Base-by-base conservation (phyloP, 1,140 invertebrate species). In the Pectinophora gossypiella region DNA sequence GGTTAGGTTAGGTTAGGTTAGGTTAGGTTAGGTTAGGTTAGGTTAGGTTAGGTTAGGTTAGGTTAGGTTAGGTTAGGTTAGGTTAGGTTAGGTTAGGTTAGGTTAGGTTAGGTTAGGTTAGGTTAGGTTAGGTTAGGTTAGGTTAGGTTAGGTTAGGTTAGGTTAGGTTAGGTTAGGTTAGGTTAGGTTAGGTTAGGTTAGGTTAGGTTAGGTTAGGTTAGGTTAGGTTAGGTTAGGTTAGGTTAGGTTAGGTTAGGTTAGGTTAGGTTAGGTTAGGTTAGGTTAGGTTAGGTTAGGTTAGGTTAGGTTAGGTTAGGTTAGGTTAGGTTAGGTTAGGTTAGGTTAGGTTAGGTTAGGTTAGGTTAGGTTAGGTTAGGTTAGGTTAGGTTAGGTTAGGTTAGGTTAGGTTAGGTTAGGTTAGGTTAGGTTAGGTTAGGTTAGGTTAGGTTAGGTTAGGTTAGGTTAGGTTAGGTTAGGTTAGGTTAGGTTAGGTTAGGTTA, bases 191-290 rank as follows among this genome's bases (percentile, higher is more conserved):
- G 47, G 44, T 47, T 47, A 47, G 47, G 47, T 48, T 48, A 36
- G 47, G 47, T 48, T 48, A 20, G 47, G 62, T 61, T 54, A 65
- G 67, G 61, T 69, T 69, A 64, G 47, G 47, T 48, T 35, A 36
- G 47, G 23, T 48, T 48, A 38, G 47, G 47, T 48, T 52, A 38
- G 36, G 5, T 38, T 38, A 16, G 45, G 45, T 54, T 54, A 27
- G 45, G 45, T 47, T 47, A 16, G 45, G 45, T 47, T 47, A 47
- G 45, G 45, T 47, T 47, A 27, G 45, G 45, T 47, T 47, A 47
- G 45, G 45, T 47, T 47, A 32, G 45, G 45, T 47, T 47, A 47
- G 45, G 45, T 47, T 47, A 15, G 22, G 45, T 47, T 47, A 47
- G 45, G 45, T 47, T 47, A 32, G 45, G 45, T 47, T 47, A 27